Evolutionary conservation across 2,888 invertebrate species (phyloP), one percentile per base, ranked within the genome.

Genomic region (Opisthograptis luteolata): DNA sequence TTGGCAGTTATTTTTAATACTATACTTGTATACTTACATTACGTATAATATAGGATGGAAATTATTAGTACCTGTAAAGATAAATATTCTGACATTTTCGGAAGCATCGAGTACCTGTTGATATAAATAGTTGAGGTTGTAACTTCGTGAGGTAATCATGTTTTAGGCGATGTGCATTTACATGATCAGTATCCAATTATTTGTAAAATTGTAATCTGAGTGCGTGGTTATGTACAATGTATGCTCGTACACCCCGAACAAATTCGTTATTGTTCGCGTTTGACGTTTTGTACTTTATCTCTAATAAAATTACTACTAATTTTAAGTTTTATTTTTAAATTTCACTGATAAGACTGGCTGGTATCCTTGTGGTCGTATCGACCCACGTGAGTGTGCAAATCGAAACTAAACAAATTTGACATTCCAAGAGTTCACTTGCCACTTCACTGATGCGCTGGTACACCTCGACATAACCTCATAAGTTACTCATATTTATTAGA

Each of bases 261-360:
- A 52, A 57, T 41, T 50, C 48, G 34, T 25, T 35, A 27, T 48
- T 54, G 58, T 58, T 70, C 66, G 70, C 63, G 54, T 44, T 56
- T 73, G 79, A 79, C 75, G 68, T 76, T 51, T 51, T 58, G 62
- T 84, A 80, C 79, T 77, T 76, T 79, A 77, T 81, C 78, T 86
- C 75, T 68, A 84, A 88, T 87, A 88, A 87, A 87, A 80, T 71
- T 85, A 81, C 79, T 80, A 73, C 76, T 80, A 73, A 78, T 71
- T 73, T 65, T 83, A 86, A 85, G 84, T 84, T 85, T 86, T 87
- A 84, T 83, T 87, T 64, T 86, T 77, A 82, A 83, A 80, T 56
- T 46, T 80, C 62, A 66, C 69, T 58, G 49, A 58, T 58, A 66
- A 77, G 72, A 71, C 74, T 73, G 71, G 64, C 58, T 63, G 60